Conservation (phyloP, 2,113 vertebrate species). For the Megaleporinus macrocephalus region DNA sequence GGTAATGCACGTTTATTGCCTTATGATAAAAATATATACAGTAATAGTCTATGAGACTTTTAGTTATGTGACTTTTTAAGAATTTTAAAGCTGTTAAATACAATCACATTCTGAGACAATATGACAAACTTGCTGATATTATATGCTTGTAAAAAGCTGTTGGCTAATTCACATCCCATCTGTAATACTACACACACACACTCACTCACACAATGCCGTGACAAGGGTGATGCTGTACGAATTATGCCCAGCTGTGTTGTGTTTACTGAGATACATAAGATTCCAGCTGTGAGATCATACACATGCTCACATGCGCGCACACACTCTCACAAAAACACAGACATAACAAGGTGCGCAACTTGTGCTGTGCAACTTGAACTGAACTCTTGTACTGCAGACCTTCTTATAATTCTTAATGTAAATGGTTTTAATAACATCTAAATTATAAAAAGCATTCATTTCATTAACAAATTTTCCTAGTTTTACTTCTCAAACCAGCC, state of each 20-base stretch:
- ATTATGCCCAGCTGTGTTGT: constrained; percentile 61
- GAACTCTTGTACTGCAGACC: no score
- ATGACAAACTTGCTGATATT: not conserved
- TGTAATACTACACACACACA: constrained; percentile 19
- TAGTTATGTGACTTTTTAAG: no score
- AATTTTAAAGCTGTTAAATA: no score
- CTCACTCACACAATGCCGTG: not conserved
- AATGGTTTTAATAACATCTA: no score
- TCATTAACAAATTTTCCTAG: no score
- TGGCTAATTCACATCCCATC: not conserved
- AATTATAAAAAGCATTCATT: not conserved
- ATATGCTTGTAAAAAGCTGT: not conserved
- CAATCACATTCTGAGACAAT: not conserved
- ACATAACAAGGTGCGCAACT: no score
- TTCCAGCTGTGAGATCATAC: constrained; percentile 31
- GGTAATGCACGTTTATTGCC: not conserved
- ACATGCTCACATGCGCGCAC: no score
- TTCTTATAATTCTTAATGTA: no score
- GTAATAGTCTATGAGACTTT: no score
- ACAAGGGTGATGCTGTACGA: not conserved
- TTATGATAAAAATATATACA: not conserved
- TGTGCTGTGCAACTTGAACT: no score
- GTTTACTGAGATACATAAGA: constrained; percentile 69
- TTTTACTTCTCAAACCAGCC: no score
- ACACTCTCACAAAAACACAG: no score